These are phyloP conservation scores for Catocala nupta DNA, from an alignment of 2,888 invertebrate species.

Conservation along the genomic window DNA sequence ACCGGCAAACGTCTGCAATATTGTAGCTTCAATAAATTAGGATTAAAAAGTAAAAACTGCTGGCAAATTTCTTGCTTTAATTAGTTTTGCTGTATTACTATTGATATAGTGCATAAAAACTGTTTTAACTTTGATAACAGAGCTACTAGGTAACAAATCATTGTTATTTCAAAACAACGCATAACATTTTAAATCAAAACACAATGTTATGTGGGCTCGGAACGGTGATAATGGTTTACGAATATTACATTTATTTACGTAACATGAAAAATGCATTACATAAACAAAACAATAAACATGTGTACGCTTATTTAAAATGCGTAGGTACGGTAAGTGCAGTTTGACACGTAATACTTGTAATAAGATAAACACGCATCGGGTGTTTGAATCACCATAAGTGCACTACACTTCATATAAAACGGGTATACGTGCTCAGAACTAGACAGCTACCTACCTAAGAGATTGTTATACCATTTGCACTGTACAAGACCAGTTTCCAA, in stretches of 20 bases:
- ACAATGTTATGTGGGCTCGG: constrained; percentile 25
- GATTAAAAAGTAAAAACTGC: constrained; percentile 46
- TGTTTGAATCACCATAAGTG: constrained; percentile 69
- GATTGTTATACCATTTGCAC: constrained; percentile 40
- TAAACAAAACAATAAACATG: constrained; percentile 45
- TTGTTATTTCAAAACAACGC: constrained; percentile 2
- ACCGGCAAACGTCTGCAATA: constrained; percentile 17
- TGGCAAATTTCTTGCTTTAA: constrained; percentile 44
- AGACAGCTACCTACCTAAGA: constrained; percentile 24
- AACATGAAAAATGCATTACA: constrained; percentile 30
- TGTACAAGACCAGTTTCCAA: constrained; percentile 36
- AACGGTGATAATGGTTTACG: constrained; percentile 25
- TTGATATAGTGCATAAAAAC: constrained; percentile 29
- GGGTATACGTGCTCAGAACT: constrained; percentile 14
- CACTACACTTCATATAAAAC: constrained; percentile 51
- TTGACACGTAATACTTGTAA: constrained; percentile 64
- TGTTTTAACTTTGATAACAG: constrained; percentile 20
- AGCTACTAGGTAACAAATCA: constrained; percentile 3
- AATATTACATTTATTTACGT: constrained; percentile 25
- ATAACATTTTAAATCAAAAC: constrained; percentile 13
- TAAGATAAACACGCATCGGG: constrained; percentile 60
- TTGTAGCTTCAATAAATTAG: constrained; percentile 32
- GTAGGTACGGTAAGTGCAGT: constrained; percentile 32
- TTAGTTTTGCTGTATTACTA: constrained; percentile 17
- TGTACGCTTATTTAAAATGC: constrained; percentile 33